Evolutionary conservation across 2,113 vertebrate species (phyloP).

Genomic region (Corapipo altera): DNA sequence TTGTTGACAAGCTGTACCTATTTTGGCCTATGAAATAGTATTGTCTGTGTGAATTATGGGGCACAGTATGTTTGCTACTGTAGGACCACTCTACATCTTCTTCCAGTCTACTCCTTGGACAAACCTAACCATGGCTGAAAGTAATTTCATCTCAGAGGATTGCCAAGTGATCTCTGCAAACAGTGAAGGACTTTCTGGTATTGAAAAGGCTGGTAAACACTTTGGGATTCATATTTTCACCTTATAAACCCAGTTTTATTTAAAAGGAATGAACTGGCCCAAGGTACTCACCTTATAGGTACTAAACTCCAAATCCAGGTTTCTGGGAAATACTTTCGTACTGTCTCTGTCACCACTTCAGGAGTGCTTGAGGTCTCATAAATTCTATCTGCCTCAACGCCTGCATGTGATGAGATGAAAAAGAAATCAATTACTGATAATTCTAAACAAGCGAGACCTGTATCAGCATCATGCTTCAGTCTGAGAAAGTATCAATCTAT

Average conservation of each 20-base stretch:
- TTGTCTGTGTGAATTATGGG: not conserved
- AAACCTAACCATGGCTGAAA: not conserved
- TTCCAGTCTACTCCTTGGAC: not conserved
- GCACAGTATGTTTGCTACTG: not conserved
- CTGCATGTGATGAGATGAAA: not conserved
- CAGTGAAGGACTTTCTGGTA: not conserved
- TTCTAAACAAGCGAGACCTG: not conserved
- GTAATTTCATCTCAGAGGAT: not conserved
- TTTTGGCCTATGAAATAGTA: not conserved
- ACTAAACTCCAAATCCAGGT: slow-evolving; percentile 77
- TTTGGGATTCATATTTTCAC: not conserved
- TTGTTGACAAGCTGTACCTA: not conserved
- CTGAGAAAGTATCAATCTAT: not conserved
- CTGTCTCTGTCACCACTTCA: slow-evolving; percentile 23
- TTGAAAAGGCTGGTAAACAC: not conserved
- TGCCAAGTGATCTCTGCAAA: not conserved
- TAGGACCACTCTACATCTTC: not conserved
- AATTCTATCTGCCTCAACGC: accelerated
- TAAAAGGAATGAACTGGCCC: not conserved
- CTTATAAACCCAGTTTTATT: not conserved
- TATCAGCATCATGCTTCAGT: not conserved
- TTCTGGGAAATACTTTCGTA: slow-evolving; percentile 76
- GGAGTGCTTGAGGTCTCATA: accelerated
- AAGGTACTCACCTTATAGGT: slow-evolving; percentile 55
- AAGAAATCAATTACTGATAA: not conserved